These are phyloP conservation scores for Mayetiola destructor DNA, from an alignment of 2,888 invertebrate species.

Conservation along the genomic window DNA sequence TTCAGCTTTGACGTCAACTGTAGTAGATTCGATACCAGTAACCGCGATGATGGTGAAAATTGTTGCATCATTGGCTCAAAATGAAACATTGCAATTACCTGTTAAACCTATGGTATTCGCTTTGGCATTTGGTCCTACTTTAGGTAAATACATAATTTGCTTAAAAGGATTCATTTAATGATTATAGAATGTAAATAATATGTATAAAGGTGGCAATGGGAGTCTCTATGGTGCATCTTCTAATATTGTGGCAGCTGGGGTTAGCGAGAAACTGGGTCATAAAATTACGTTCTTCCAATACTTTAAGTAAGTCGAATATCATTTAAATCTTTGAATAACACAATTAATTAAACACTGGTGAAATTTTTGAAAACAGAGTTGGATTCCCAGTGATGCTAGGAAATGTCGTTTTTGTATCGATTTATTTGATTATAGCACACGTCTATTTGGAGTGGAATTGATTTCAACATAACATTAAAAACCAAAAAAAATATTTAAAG, in stretches of 20 bases:
- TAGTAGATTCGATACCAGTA: conserved; percentile 82
- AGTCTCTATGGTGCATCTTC: conserved; percentile 82
- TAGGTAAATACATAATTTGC: not conserved
- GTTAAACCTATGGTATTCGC: conserved; percentile 67
- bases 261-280: conserved; percentile 85
- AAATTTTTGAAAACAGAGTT: conserved; percentile 39
- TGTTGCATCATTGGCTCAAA: conserved; percentile 53
- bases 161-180: no score
- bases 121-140: conserved; percentile 44
- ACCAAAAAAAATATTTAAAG: not conserved
- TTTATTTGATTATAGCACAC: conserved; percentile 57
- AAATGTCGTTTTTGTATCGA: conserved; percentile 49
- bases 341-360: conserved; percentile 23
- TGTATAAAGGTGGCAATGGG: conserved; percentile 63
- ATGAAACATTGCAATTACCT: conserved; percentile 52
- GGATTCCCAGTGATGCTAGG: conserved; percentile 74
- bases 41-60: conserved; percentile 85
- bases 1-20: conserved; percentile 70
- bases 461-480: not conserved
- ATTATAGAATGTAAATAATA: not conserved
- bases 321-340: conserved; percentile 18
- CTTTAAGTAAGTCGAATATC: conserved; percentile 45
- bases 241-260: conserved; percentile 81
- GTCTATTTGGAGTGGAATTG: conserved; percentile 46
- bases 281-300: conserved; percentile 69